A percentile compares a stretch with the other conserved stretches of the same genome.
phyloP scores from a whole-genome alignment of 2,888 invertebrate genomes.

The Xanthia icteritia region DNA sequence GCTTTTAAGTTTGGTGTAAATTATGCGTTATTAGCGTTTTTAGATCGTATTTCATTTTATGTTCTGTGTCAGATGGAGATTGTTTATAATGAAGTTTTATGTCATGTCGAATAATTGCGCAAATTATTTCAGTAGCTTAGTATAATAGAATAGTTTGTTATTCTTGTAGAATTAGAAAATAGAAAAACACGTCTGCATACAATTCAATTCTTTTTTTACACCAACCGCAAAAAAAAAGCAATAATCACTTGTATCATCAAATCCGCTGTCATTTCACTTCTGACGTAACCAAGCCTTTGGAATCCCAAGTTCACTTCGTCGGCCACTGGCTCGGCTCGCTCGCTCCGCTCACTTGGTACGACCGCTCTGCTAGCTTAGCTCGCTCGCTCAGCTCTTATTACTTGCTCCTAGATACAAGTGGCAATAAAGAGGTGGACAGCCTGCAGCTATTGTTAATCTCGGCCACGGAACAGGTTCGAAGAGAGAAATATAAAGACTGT shows the following conservation, averaged over 20 bases:
- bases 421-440: conserved; percentile 87
- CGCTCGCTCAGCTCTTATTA: conserved; percentile 59
- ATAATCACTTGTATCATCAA: no score
- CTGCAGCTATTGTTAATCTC: conserved; percentile 86
- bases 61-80: neutral
- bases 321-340: neutral
- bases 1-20: conserved; percentile 64
- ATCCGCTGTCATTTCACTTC: neutral
- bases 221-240: neutral
- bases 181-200: neutral
- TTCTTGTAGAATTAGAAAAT: neutral
- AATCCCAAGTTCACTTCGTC: neutral
- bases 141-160: neutral
- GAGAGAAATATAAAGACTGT: conserved; percentile 78
- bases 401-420: conserved; percentile 70
- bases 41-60: neutral
- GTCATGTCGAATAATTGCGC: neutral
- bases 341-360: neutral
- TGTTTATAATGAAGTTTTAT: neutral
- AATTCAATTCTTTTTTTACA: neutral
- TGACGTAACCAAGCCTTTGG: neutral
- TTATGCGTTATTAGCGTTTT: conserved; percentile 46
- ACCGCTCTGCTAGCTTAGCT: neutral
- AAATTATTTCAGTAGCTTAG: neutral
- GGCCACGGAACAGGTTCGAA: conserved; percentile 84